A percentile compares a stretch with the other conserved stretches of the same genome.
phyloP scores from a whole-genome alignment of 2,888 invertebrate species.

The Agonopterix subpropinquella region DNA sequence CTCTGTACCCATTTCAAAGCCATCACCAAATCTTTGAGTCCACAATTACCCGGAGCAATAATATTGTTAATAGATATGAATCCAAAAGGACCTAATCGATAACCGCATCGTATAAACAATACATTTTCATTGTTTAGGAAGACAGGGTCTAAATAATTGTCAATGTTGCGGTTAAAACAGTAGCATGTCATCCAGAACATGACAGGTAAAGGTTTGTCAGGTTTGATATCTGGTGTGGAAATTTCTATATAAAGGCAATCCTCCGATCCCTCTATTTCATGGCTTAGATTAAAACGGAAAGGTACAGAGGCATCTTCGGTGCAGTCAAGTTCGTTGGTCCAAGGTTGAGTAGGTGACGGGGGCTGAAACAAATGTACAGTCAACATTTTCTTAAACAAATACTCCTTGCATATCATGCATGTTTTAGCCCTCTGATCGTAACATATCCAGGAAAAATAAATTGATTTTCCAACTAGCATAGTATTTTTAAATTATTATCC shows the following conservation, averaged over 20 bases:
- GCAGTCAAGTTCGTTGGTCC: slow-evolving; percentile 45
- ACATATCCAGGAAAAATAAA: too few relatives aligned
- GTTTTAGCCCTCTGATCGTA: too few relatives aligned
- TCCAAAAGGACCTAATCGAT: slow-evolving; percentile 62
- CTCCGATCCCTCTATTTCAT: slow-evolving; percentile 42
- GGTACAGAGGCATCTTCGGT: slow-evolving; percentile 40
- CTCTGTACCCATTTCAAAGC: slow-evolving; percentile 62
- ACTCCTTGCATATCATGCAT: too few relatives aligned
- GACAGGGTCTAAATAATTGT: slow-evolving; percentile 46
- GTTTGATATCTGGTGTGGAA: slow-evolving; percentile 40
- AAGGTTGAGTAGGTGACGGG: slow-evolving; percentile 39
- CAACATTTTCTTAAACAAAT: not conserved
- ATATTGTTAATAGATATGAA: slow-evolving; percentile 60
- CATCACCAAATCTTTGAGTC: slow-evolving; percentile 61
- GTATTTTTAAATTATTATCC: too few relatives aligned
- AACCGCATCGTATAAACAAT: slow-evolving; percentile 61
- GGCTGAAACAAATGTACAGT: slow-evolving; percentile 38
- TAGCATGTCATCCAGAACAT: slow-evolving; percentile 70
- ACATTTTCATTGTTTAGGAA: slow-evolving; percentile 45
- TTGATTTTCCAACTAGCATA: too few relatives aligned
- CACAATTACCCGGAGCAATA: slow-evolving; percentile 62
- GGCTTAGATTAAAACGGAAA: slow-evolving; percentile 11
- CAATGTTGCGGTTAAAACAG: slow-evolving; percentile 37
- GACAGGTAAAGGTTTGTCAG: slow-evolving; percentile 54
- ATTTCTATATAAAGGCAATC: slow-evolving; percentile 65